Conservation (phyloP, 2,888 invertebrate species). For the Beris chalybata region DNA sequence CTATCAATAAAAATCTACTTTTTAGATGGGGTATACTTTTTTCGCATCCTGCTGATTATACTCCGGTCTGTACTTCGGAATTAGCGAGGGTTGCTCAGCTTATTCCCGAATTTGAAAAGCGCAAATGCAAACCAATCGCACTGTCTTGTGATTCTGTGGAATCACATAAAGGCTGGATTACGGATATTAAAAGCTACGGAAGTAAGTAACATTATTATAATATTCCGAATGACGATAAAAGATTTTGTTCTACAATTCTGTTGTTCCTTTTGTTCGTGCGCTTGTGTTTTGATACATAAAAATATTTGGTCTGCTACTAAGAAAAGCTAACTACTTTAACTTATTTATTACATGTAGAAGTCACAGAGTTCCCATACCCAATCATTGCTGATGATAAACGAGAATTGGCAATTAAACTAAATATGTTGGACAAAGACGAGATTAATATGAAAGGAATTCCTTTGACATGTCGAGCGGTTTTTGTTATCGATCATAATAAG, state of each 20-base stretch:
- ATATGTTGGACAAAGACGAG: conserved; percentile 94
- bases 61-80: conserved; percentile 98
- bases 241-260: too few relatives aligned
- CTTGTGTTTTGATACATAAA: background rate
- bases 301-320: background rate
- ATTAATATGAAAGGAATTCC: conserved; percentile 73
- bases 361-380: conserved; percentile 77
- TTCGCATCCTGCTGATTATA: conserved; percentile 97
- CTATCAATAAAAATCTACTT: conserved; percentile 6
- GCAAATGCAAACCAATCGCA: conserved; percentile 87
- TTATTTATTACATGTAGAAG: conserved; percentile 42
- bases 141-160: conserved; percentile 84
- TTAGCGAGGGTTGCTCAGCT: conserved; percentile 76
- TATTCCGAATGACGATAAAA: too few relatives aligned
- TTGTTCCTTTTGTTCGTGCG: background rate
- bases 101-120: conserved; percentile 74
- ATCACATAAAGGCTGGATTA: conserved; percentile 78
- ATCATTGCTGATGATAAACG: conserved; percentile 89
- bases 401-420: conserved; percentile 73
- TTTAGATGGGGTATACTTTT: conserved; percentile 93
- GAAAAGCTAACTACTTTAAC: background rate
- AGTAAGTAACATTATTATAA: conserved; percentile 50
- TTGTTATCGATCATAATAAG: conserved; percentile 82
- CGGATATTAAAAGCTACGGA: conserved; percentile 74
- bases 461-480: conserved; percentile 84